A percentile compares a stretch with the other conserved stretches of the same genome.
Evolutionary conservation across 2,797 vertebrate genomes (phyloP).

Genomic region (Serranus cabrilla): DNA sequence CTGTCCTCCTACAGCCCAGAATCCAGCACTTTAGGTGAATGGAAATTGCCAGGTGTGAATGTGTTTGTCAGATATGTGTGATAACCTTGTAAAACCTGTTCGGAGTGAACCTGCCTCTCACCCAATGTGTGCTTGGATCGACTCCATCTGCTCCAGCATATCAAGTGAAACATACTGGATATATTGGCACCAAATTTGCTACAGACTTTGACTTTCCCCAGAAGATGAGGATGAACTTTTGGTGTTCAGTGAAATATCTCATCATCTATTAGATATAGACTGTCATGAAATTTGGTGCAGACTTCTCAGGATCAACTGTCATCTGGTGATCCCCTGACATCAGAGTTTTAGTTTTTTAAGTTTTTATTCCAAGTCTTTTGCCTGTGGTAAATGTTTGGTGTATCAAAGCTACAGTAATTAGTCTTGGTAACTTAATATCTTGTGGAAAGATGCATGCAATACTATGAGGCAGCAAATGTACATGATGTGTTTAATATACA

Average conservation of each 20-base stretch:
- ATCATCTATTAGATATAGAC: neutral
- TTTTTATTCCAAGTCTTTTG: neutral
- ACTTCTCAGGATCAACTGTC: neutral
- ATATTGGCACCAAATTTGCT: neutral
- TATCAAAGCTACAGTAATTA: neutral
- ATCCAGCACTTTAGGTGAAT: conserved; percentile 32
- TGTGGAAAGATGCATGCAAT: too few species aligned
- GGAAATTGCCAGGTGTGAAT: conserved; percentile 57
- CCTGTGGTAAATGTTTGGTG: neutral
- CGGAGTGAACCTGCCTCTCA: conserved; percentile 10
- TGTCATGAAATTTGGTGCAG: too few species aligned
- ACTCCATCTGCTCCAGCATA: neutral
- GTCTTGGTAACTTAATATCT: neutral
- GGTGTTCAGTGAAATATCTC: neutral
- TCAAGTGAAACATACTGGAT: neutral
- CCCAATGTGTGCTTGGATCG: neutral
- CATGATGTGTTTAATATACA: neutral
- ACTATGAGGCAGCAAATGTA: neutral
- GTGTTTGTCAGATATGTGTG: conserved; percentile 44
- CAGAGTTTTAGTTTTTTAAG: neutral
- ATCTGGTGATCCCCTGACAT: neutral
- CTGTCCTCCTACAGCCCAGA: conserved; percentile 19
- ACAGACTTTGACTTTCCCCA: neutral
- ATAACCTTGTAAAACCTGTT: conserved; percentile 24
- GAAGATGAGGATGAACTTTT: neutral